Evolutionary conservation across 1,140 invertebrate genomes (phyloP), one percentile per base, ranked within the genome.

Genomic region (Lineus longissimus): DNA sequence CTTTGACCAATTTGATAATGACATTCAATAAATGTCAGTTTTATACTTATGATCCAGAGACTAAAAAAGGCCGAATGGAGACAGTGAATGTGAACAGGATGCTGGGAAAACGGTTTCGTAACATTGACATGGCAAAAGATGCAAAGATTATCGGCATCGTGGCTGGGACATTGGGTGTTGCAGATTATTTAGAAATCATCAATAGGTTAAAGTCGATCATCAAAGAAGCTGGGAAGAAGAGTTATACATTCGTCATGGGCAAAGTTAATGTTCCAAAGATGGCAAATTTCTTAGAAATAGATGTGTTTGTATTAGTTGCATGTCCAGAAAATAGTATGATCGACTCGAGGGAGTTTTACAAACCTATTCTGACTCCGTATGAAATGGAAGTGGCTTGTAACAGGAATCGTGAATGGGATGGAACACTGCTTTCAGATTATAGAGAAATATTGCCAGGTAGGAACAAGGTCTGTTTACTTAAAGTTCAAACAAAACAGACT

Each of bases 261-360:
- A 94, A 94, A 82, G 88, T 93, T 19, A 97, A 94, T 85, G 88
- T 90, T 45, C 88, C 90, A 0, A 98, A 98, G 82, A 81, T 98
- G 61, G 93, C 93, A 0, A 98, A 98, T 82, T 93, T 95, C 81
- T 86, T 90, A 59, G 92, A 95, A 83, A 89, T 96, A 57, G 93
- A 97, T 78, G 86, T 91, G 54, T 97, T 93, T 84, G 90, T 97
- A 2, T 84, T 93, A 56, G 89, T 97, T 67, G 88, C 92, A 0
- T 98, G 95, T 81, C 87, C 93, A 17, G 92, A 96, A 80, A 94
- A 90, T 79, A 80, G 81, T 19, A 81, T 95, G 51, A 88, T 92
- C 68, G 89, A 92, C 73, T 90, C 87, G 47, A 87, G 89, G 73
- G 93, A 96, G 40, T 95, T 92, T 78, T 90, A 91, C 62, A 91